A percentile compares a stretch with the other conserved stretches of the same genome.
Evolutionary conservation across 2,888 invertebrate genomes (phyloP).

Genomic region (Cyclophora punctaria): DNA sequence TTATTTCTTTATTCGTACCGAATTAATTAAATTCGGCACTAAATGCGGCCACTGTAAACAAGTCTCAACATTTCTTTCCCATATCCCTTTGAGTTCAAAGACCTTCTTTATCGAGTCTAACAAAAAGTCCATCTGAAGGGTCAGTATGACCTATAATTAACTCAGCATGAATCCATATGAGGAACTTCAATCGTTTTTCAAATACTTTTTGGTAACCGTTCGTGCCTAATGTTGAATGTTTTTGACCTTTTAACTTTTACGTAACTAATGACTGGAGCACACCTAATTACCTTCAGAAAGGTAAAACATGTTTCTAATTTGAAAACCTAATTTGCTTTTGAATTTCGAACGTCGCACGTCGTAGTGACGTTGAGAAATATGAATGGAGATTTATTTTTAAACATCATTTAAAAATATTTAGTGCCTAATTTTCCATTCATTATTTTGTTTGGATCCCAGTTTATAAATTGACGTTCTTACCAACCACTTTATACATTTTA

Average conservation of each 20-base stretch:
- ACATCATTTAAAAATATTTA: no score
- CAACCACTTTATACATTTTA: no score
- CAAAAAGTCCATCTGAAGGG: constrained; percentile 47
- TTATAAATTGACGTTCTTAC: no score
- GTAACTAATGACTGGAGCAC: background rate
- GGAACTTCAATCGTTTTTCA: constrained; percentile 47
- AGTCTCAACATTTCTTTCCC: constrained; percentile 19
- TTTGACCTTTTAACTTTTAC: constrained; percentile 7
- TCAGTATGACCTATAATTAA: constrained; percentile 63
- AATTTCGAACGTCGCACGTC: no score
- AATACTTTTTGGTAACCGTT: constrained; percentile 26
- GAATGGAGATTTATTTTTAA: no score
- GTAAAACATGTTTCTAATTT: no score
- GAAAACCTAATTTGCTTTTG: no score
- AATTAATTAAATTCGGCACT: constrained; percentile 8
- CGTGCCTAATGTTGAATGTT: constrained; percentile 17
- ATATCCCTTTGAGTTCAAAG: constrained; percentile 35
- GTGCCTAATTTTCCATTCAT: no score
- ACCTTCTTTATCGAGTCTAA: constrained; percentile 39
- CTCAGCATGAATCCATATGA: constrained; percentile 48
- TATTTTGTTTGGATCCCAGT: no score
- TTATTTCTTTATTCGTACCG: no score
- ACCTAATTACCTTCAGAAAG: no score
- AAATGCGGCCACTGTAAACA: constrained; percentile 11
- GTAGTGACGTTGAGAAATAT: no score